These are phyloP conservation scores for Aethes cnicana DNA, from an alignment of 2,888 invertebrate species.

Conservation along the genomic window DNA sequence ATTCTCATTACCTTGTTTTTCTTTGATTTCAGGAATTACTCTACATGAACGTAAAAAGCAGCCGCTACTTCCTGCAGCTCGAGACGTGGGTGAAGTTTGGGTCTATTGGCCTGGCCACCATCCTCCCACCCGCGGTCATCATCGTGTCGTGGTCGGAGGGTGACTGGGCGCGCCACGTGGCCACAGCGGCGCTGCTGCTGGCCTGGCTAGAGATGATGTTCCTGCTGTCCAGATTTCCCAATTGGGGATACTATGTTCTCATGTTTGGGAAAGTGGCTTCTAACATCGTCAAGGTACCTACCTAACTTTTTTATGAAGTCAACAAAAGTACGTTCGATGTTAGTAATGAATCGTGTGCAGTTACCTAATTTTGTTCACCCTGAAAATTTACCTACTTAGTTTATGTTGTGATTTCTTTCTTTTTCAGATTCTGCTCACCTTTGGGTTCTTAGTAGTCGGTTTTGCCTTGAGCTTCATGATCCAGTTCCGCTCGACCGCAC, in stretches of 20 bases:
- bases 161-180: conserved; percentile 76
- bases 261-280: conserved; percentile 84
- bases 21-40: conserved; percentile 70
- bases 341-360: too few species aligned
- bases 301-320: too few species aligned
- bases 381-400: too few species aligned
- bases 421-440: conserved; percentile 76
- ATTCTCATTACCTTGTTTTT: not conserved
- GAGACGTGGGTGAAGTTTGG: conserved; percentile 82
- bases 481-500: conserved; percentile 74
- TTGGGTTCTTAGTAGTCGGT: conserved; percentile 77
- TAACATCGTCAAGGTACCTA: conserved; percentile 77
- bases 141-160: conserved; percentile 43
- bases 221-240: conserved; percentile 79
- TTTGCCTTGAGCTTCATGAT: conserved; percentile 82
- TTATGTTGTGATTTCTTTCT: not conserved
- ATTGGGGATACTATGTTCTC: conserved; percentile 82
- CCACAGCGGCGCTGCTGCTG: conserved; percentile 76
- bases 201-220: conserved; percentile 83
- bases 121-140: conserved; percentile 62
- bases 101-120: conserved; percentile 67
- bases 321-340: too few species aligned
- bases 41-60: conserved; percentile 75
- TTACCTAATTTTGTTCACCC: too few species aligned
- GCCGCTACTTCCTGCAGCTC: conserved; percentile 74